These are phyloP conservation scores for Smittia aterrima DNA, from an alignment of 2,888 invertebrate species.

Conservation along the genomic window DNA sequence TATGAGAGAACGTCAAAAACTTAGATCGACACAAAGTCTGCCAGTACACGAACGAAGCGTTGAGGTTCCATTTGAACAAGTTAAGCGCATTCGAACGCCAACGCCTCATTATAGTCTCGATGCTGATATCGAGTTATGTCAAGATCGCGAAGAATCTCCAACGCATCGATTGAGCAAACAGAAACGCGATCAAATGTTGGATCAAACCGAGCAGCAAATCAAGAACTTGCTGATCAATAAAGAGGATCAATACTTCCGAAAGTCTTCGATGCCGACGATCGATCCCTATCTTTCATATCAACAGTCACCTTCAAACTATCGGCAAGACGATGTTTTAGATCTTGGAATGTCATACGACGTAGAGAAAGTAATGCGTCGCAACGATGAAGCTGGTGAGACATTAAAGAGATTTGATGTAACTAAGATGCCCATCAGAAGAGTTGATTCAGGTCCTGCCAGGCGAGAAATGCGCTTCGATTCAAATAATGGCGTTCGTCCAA, in stretches of 20 bases:
- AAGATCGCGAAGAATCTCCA: conserved; percentile 29
- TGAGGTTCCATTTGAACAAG: conserved; percentile 38
- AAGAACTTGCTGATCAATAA: conserved; percentile 45
- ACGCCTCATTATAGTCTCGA: conserved; percentile 46
- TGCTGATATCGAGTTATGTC: conserved; percentile 43
- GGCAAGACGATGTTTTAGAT: conserved; percentile 42
- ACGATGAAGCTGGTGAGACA: conserved; percentile 41
- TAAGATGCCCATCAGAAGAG: conserved; percentile 44
- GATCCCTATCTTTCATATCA: conserved; percentile 35
- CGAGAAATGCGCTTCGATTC: conserved; percentile 45
- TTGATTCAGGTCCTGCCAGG: conserved; percentile 44
- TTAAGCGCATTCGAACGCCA: conserved; percentile 39
- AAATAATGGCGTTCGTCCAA: conserved; percentile 19
- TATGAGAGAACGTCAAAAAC: conserved; percentile 45
- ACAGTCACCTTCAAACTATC: conserved; percentile 23
- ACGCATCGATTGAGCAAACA: conserved; percentile 29
- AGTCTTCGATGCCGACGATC: neutral
- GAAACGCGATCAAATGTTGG: conserved; percentile 44
- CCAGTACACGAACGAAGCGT: conserved; percentile 48
- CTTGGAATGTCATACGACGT: conserved; percentile 42
- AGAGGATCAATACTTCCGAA: conserved; percentile 32
- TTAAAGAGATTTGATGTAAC: conserved; percentile 42
- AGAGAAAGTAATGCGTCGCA: conserved; percentile 42
- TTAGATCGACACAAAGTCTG: conserved; percentile 53
- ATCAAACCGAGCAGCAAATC: conserved; percentile 47